Base-by-base conservation (phyloP, 2,888 invertebrate species). In the Eurytoma adleriae region DNA sequence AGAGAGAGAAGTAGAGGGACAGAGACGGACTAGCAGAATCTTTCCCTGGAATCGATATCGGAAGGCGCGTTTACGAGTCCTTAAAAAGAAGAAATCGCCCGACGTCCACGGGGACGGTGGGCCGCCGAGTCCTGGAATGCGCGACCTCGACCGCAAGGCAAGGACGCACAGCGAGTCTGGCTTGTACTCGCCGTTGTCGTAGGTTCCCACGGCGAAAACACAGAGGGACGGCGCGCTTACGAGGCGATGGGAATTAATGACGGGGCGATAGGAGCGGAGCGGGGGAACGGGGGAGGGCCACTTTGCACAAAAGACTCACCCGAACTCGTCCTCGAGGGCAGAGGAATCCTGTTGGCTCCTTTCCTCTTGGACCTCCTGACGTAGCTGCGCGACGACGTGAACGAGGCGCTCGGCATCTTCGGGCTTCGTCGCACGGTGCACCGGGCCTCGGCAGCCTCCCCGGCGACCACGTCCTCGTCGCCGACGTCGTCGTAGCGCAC, bases 361-460 rank as follows among this genome's bases (percentile, higher is more conserved):
- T 97, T 96, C 93, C 97, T 95, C 91, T 96, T 94, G 91, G 97
- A 97, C 93, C 97, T 95, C 92, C 97, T 95, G 90, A 96, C 95
- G 93, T 96, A 96, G 92, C 96, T 96, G 93, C 96, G 95, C 92
- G 96, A 96, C 92, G 96, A 96, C 91, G 96, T 96, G 93, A 97
- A 96, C 92, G 97, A 97, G 93, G 97, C 97, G 94, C 97, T 97
- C 94, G 97, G 97, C 97, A 97, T 96, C 93, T 94, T 96, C 52
- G n/a, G 30, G 57, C 24, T 73, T 61, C 18, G 12, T 64, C 56
- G 56, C 30, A 20, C 56, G 52, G 20, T 48, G 40, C 52, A 18
- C 24, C 24, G 16, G 57, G 20, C n/a, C 16, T 16, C 18, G 24
- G 20, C 56, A 7, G 27, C 64, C 18, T 54, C 50, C n/a, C 73